phyloP scores from a whole-genome alignment of 2,888 invertebrate species.

The Euplexia lucipara region DNA sequence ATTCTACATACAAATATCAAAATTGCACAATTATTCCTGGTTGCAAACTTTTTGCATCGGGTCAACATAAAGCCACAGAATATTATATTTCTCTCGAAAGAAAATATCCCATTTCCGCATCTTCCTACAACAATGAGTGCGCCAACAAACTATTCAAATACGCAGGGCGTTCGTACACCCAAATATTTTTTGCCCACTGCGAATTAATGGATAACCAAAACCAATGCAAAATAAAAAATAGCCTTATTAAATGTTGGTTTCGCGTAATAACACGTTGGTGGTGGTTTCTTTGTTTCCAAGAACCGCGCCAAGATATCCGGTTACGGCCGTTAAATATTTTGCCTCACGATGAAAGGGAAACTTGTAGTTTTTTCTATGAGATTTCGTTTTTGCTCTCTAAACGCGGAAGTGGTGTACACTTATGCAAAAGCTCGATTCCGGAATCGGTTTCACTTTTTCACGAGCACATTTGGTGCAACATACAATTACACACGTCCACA shows the following conservation, averaged over 20 bases:
- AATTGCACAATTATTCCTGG: slow-evolving; percentile 77
- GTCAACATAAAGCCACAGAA: slow-evolving; percentile 87
- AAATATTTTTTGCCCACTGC: slow-evolving; percentile 83
- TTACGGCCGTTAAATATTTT: slow-evolving; percentile 91
- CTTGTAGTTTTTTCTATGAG: slow-evolving; percentile 85
- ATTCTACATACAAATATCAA: slow-evolving; percentile 58
- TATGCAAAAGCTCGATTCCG: slow-evolving; percentile 88
- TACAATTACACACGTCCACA: slow-evolving; percentile 85
- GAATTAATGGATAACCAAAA: slow-evolving; percentile 91
- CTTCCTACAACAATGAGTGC: slow-evolving; percentile 89
- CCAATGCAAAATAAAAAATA: slow-evolving; percentile 88
- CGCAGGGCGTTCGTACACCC: slow-evolving; percentile 82
- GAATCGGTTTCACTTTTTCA: slow-evolving; percentile 87
- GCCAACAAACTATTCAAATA: slow-evolving; percentile 90
- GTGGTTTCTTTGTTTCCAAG: slow-evolving; percentile 90
- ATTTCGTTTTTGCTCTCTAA: slow-evolving; percentile 87
- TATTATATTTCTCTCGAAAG: slow-evolving; percentile 90
- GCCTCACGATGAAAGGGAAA: slow-evolving; percentile 90
- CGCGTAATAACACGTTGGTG: slow-evolving; percentile 90
- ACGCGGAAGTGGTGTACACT: slow-evolving; percentile 88
- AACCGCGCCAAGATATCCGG: slow-evolving; percentile 88
- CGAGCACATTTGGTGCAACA: slow-evolving; percentile 77
- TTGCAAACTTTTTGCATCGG: slow-evolving; percentile 83
- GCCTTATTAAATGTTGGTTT: slow-evolving; percentile 91
- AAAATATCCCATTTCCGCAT: slow-evolving; percentile 92